Base-by-base conservation (phyloP, 2,113 vertebrate genomes). In the Ornithorhynchus anatinus region DNA sequence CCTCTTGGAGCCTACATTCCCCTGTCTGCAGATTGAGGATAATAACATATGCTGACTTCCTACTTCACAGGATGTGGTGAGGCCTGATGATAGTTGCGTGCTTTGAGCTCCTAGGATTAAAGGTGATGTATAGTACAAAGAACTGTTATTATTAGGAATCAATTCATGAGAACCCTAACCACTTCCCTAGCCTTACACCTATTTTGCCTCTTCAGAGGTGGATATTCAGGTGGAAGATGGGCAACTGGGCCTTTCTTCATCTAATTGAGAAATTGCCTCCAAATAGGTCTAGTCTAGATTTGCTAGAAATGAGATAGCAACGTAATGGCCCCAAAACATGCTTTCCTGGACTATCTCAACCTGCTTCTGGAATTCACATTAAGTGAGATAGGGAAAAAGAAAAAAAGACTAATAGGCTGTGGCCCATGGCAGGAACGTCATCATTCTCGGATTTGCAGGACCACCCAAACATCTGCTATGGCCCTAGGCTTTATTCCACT, bases 401-500 rank as follows among this genome's bases (percentile, higher is more conserved):
- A 23, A 0, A 2, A 15, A 38, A 50, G 60, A 72, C 42, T 31
- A 38, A 13, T 17, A 16, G 47, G 10, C 47, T 35, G 50, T 1
- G 72, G 75, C 64, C 65, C 29, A 39, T 10, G 81, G 71, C 69
- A 58, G 65, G 63, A 62, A 58, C n/a, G 50, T 20, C 74, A 62
- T 69, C 47, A 29, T 75, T 81, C 79, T 60, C n/a, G 58, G 59
- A 68, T 81, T 77, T 39, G 25, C 54, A 66, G 67, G 33, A 63
- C 51, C 75, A 82, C 69, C 22, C 67, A 77, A 58, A 67, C 83
- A 69, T 79, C 17, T 1, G 2, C 75, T 40, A 33, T 25, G 36
- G 45, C 52, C 23, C 33, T 29, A 23, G 27, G 35, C 1, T 29
- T 8, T 5, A 25, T 64, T 37, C 65, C 54, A n/a, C 48, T 50